Evolutionary conservation across 2,113 vertebrate species (phyloP), one percentile per base, ranked within the genome.

Genomic region (Calyptomena viridis): DNA sequence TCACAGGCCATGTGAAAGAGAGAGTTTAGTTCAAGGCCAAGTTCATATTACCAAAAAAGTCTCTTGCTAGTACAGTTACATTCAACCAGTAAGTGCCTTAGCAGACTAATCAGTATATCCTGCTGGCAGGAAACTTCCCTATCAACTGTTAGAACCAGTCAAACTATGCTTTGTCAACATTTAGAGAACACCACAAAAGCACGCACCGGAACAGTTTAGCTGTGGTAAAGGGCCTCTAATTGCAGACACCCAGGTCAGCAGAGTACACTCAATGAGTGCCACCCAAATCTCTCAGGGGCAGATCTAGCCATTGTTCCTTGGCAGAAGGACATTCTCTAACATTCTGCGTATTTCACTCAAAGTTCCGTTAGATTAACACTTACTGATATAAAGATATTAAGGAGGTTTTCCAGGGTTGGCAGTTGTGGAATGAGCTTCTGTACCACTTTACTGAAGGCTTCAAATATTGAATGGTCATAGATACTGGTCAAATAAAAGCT

Each of bases 401-500:
- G 98, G 83, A 99, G 98, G 96, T 99, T 99, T 98, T 99, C 99
- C 98, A 99, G 97, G 8, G 99, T 99, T 80, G 99, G 99, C 75
- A 99, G 98, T 63, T 99, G 99, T 4, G 99, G 99, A 97, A 99
- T 99, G 95, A 99, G 99, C 96, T 99, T 99, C 98, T 99, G 99
- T 69, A 99, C 99, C 96, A 99, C 99, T 98, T 99, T 99, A 98
- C 99, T 99, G 98, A 99, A 99, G 93, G 99, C 99, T 98, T 99
- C 99, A 91, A 99, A 99, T 98, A 99, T 99, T 93, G 99, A 99
- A 98, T 99, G 99, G 97, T 99, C 99, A 95, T 99, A 99, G 97
- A 99, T 99, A 98, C 99, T 99, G 49, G 99, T 99, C 98, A 99
- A 98, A 97, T 99, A 99, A 98, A 99, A 99, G 98, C 99, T 99